A percentile compares a stretch with the other conserved stretches of the same genome.
Conservation (phyloP, 2,797 vertebrate species). For the Myoxocephalus aenaeus region DNA sequence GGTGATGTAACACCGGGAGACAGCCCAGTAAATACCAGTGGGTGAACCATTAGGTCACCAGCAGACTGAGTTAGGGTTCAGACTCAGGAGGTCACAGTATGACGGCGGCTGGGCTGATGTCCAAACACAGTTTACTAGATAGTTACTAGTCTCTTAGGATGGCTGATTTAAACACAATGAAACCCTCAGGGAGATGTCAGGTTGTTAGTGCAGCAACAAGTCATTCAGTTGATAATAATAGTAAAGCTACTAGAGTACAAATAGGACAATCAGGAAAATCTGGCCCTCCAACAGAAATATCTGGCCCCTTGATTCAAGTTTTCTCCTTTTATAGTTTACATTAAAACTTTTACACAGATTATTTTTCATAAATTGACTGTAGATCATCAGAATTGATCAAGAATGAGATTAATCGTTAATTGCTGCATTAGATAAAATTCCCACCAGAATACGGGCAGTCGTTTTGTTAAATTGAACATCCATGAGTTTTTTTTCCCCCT, state of each 20-base stretch:
- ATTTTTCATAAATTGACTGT: not conserved
- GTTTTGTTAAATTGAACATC: not conserved
- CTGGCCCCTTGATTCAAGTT: not conserved
- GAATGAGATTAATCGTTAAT: not conserved
- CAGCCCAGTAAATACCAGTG: constrained; percentile 52
- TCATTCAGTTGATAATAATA: not conserved
- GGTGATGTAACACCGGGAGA: constrained; percentile 47
- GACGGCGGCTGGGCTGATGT: not conserved
- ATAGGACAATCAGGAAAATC: not conserved
- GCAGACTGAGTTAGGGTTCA: constrained; percentile 10
- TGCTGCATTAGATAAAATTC: not conserved
- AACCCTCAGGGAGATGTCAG: constrained; percentile 23
- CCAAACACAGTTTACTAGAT: constrained; percentile 21
- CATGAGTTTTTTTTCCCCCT: not conserved
- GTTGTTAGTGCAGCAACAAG: not conserved
- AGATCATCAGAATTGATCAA: not conserved
- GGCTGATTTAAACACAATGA: constrained; percentile 17
- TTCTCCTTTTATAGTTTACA: not conserved
- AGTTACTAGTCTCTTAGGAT: constrained; percentile 8
- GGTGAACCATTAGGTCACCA: constrained; percentile 38
- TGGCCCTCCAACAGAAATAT: not conserved
- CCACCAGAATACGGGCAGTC: not conserved
- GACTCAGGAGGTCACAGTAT: constrained; percentile 45
- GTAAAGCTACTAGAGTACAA: not conserved
- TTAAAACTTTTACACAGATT: not conserved